These are phyloP conservation scores for Bhutanitis thaidina DNA, from an alignment of 2,888 invertebrate genomes.

Conservation along the genomic window DNA sequence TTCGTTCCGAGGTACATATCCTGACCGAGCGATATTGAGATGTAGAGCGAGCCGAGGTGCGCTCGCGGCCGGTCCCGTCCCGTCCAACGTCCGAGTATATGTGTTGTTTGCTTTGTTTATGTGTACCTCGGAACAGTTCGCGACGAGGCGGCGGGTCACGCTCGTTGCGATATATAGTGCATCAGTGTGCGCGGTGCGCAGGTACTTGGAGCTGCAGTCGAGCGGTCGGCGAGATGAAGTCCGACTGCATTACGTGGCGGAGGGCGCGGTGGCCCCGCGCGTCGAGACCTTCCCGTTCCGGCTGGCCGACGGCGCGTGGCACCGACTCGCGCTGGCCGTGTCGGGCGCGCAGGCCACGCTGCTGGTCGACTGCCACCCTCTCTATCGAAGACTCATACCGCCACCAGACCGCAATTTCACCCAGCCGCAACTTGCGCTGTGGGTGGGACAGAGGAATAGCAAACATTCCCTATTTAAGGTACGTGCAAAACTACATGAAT, in stretches of 20 bases:
- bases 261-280: conserved; percentile 81
- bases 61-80: conserved; percentile 52
- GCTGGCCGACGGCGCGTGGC: conserved; percentile 93
- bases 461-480: conserved; percentile 94
- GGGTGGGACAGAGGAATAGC: conserved; percentile 92
- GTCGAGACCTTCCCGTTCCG: conserved; percentile 93
- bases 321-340: conserved; percentile 90
- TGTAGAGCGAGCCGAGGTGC: conserved; percentile 76
- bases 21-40: conserved; percentile 79
- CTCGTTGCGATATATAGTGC: conserved; percentile 39
- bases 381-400: conserved; percentile 89
- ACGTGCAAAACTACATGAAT: conserved; percentile 21
- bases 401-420: conserved; percentile 89
- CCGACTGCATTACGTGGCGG: conserved; percentile 89
- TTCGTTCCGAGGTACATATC: conserved; percentile 80
- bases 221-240: conserved; percentile 93
- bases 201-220: conserved; percentile 95
- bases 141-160: conserved; percentile 41
- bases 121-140: conserved; percentile 80
- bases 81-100: conserved; percentile 58
- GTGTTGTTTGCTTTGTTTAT: conserved; percentile 75
- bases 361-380: conserved; percentile 91
- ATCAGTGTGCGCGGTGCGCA: conserved; percentile 60
- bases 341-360: conserved; percentile 91
- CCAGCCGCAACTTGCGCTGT: conserved; percentile 86